These are phyloP conservation scores for Gymnocheta viridis DNA, from an alignment of 2,888 invertebrate genomes.

Conservation along the genomic window DNA sequence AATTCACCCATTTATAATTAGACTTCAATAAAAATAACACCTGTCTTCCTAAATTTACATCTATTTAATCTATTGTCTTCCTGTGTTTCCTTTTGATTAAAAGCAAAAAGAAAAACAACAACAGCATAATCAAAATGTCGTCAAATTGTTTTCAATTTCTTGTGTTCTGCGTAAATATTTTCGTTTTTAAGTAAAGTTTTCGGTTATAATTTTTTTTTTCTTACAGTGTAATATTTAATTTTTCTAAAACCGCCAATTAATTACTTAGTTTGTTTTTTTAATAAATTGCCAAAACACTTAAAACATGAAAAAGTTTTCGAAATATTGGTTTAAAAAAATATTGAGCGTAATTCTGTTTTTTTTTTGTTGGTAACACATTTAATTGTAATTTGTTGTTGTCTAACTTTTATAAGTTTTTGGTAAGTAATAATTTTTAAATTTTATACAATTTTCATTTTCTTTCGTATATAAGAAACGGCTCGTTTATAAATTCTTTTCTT, in stretches of 20 bases:
- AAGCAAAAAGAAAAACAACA: constrained; percentile 24
- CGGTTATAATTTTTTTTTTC: constrained; percentile 30
- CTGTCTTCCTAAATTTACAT: constrained; percentile 29
- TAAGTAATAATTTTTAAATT: constrained; percentile 67
- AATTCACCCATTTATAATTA: constrained; percentile 37
- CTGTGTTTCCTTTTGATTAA: constrained; percentile 23
- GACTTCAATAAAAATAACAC: constrained; percentile 16
- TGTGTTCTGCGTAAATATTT: constrained; percentile 30
- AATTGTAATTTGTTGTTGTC: constrained; percentile 65
- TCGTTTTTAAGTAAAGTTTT: constrained; percentile 30
- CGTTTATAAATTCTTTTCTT: constrained; percentile 52
- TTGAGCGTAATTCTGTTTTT: constrained; percentile 56
- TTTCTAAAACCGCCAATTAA: constrained; percentile 6
- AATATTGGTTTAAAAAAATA: constrained; percentile 6
- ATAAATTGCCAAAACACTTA: constrained; percentile 2
- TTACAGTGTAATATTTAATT: constrained; percentile 47
- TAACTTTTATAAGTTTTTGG: constrained; percentile 66
- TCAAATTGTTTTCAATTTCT: constrained; percentile 32
- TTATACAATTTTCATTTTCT: constrained; percentile 47
- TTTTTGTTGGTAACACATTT: constrained; percentile 58
- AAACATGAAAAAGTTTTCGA: not conserved
- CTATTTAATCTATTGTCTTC: constrained; percentile 25
- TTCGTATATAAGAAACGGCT: constrained; percentile 55
- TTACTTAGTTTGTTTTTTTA: constrained; percentile 17
- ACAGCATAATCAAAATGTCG: constrained; percentile 32